Conservation (phyloP, 2,888 invertebrate genomes). For the Peribatodes rhomboidaria region DNA sequence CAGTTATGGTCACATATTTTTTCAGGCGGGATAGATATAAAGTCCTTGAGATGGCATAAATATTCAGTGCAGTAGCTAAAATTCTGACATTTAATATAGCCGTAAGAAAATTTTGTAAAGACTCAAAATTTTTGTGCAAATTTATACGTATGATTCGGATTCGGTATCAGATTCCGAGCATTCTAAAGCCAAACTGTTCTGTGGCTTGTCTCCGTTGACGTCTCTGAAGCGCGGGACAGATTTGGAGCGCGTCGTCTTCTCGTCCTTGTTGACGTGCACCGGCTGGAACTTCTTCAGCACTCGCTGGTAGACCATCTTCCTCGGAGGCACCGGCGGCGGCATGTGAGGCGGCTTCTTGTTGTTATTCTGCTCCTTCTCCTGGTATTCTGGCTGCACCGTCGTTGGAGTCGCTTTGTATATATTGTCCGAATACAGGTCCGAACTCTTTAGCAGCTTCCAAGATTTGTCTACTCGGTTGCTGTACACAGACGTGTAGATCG, state of each 20-base stretch:
- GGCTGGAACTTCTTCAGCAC: conserved; percentile 88
- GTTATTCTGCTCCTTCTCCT: conserved; percentile 69
- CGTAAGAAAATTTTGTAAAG: conserved; percentile 23
- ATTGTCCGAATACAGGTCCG: conserved; percentile 75
- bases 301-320: conserved; percentile 82
- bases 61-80: conserved; percentile 44
- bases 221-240: conserved; percentile 81
- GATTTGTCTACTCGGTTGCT: conserved; percentile 57
- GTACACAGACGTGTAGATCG: conserved; percentile 79
- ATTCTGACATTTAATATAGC: conserved; percentile 36
- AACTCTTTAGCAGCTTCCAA: conserved; percentile 57
- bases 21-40: conserved; percentile 81
- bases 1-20: conserved; percentile 82
- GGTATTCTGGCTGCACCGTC: conserved; percentile 77
- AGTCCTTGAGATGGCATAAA: conserved; percentile 46
- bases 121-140: conserved; percentile 40
- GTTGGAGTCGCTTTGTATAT: conserved; percentile 85
- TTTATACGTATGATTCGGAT: conserved; percentile 81
- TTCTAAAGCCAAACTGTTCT: conserved; percentile 76
- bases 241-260: conserved; percentile 79
- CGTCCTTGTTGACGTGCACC: conserved; percentile 88
- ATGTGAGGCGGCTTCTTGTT: conserved; percentile 80
- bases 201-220: conserved; percentile 72
- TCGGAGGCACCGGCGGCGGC: conserved; percentile 87
- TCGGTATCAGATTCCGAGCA: conserved; percentile 83